Conservation (phyloP, 2,888 invertebrate species). For the Eupithecia pulchellata region DNA sequence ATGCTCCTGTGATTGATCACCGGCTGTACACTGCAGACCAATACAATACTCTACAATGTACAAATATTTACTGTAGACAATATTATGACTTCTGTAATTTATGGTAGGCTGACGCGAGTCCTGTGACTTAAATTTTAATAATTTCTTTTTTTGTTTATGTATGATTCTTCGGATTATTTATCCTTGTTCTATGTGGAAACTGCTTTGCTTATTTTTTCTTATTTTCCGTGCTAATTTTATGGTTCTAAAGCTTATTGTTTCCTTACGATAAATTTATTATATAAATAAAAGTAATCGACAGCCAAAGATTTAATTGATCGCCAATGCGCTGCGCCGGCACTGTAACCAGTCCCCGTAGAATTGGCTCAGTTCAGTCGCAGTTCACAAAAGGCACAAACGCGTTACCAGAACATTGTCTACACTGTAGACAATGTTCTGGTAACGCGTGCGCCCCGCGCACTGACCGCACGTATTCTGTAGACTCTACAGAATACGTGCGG, state of each 20-base stretch:
- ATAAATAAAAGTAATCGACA: too few relatives aligned
- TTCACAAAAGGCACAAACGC: neutral
- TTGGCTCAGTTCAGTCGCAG: neutral
- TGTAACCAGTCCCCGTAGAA: neutral
- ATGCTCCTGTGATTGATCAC: slow-evolving; percentile 52
- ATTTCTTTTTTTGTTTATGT: too few relatives aligned
- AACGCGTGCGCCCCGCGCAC: neutral
- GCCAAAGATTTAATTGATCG: neutral
- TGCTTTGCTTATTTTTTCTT: too few relatives aligned
- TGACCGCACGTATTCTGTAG: neutral
- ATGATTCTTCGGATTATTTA: too few relatives aligned
- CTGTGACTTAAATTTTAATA: too few relatives aligned
- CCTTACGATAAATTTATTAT: too few relatives aligned
- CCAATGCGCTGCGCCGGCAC: neutral
- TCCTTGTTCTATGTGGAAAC: too few relatives aligned
- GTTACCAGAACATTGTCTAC: slow-evolving; percentile 5
- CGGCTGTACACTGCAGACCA: slow-evolving; percentile 39
- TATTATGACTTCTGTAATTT: neutral
- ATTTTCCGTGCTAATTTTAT: too few relatives aligned
- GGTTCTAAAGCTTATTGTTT: too few relatives aligned
- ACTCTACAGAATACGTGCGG: neutral
- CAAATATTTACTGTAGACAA: neutral
- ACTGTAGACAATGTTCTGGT: too few relatives aligned
- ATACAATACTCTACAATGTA: neutral
- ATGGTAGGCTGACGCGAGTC: neutral